Evolutionary conservation across 37 sponge, comb jelly and placozoan genomes (phyloP), one percentile per base, ranked within the genome.

Genomic region (Haliclona indistincta): DNA sequence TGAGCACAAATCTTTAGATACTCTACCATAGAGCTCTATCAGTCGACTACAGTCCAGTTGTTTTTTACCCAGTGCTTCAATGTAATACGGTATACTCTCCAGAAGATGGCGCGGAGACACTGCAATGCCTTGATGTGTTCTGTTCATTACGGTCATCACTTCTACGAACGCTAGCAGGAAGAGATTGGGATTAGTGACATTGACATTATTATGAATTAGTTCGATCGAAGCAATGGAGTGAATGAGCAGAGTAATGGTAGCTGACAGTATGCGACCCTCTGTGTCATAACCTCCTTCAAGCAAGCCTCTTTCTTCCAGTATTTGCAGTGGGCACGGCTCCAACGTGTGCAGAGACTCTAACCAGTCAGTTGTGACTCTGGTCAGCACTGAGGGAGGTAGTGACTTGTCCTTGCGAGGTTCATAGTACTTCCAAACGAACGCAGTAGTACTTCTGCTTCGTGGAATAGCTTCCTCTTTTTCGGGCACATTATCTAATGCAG

Each of bases 91-190:
- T n/a, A n/a, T n/a, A n/a, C n/a, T n/a, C n/a, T n/a, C n/a, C n/a
- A n/a, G n/a, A n/a, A n/a, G n/a, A n/a, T n/a, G n/a, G n/a, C n/a
- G n/a, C n/a, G n/a, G n/a, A n/a, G n/a, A n/a, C 29, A 2, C 4
- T 2, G 30, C 34, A 2, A 20, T 20, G 20, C 35, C 30, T 3
- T 5, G 6, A 55, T 55, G 23, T 32, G 35, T 7, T 33, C 20
- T 13, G 3, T 71, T 5, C 1, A 71, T 32, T 11, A 36, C 11
- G 6, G 77, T 30, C 17, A 44, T 35, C 1, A 45, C 39, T 3
- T 8, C n/a, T 26, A 76, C 28, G 42, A 64, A 76, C 1, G 66
- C 77, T 26, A 42, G 26, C 11, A 76, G 63, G 43, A 76, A 76
- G 36, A 42, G 13, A 47, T 64, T 49, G 20, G 67, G 67, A 17